phyloP scores from a whole-genome alignment of 1,140 invertebrate genomes.

The Rhynchophorus ferrugineus region DNA sequence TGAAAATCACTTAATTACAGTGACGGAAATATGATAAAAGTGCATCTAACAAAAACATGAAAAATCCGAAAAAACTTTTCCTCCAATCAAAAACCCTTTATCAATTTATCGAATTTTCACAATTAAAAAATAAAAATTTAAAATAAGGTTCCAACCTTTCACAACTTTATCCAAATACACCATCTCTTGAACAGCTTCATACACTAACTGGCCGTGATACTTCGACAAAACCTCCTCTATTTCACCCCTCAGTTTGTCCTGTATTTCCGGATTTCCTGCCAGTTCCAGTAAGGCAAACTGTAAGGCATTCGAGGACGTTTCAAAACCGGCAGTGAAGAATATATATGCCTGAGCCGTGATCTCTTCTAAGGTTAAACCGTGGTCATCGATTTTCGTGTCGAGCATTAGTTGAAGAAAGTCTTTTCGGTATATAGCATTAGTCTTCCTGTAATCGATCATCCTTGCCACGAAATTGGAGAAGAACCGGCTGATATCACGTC shows the following conservation, averaged over 20 bases:
- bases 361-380: too few relatives aligned
- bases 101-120: too few relatives aligned
- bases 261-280: conserved; percentile 50
- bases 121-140: too few relatives aligned
- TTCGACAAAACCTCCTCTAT: conserved; percentile 43
- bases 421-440: conserved; percentile 38
- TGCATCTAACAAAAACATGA: too few relatives aligned
- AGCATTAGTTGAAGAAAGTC: conserved; percentile 51
- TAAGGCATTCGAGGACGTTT: conserved; percentile 49
- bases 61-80: too few relatives aligned
- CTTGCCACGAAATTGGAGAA: conserved; percentile 40
- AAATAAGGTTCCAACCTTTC: too few relatives aligned
- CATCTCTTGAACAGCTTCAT: conserved; percentile 48
- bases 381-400: too few relatives aligned
- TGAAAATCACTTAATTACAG: too few relatives aligned
- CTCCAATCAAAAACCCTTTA: too few relatives aligned
- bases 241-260: conserved; percentile 50
- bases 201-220: conserved; percentile 43
- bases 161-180: conserved; percentile 48
- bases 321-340: too few relatives aligned
- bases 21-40: too few relatives aligned
- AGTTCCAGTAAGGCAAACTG: conserved; percentile 50
- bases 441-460: conserved; percentile 42
- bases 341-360: too few relatives aligned
- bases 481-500: conserved; percentile 36